Base-by-base conservation (phyloP, 2,888 invertebrate species). In the Drosophila robusta region DNA sequence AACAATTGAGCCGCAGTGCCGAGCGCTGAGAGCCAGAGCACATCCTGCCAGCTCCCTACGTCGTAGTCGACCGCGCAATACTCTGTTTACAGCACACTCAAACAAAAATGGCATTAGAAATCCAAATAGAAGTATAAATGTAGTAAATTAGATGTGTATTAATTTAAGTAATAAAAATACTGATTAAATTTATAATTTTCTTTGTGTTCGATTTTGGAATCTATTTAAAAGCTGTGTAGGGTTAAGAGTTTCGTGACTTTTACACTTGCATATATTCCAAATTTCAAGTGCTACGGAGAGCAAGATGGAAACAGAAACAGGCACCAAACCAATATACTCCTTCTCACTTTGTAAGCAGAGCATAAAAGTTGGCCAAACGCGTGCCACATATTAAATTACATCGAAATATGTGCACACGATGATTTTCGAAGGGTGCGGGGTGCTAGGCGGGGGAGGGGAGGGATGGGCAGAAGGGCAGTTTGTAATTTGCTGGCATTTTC, bases 381-480 rank as follows among this genome's bases (percentile, higher is more conserved):
- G 90, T 90, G 90, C 78, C 88, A 80, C 83, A 90, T 90, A 90
- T 90, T 90, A 90, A 90, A 87, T 90, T 90, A 89, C 90, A 90
- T 75, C 78, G 80, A 87, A 84, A 80, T 83, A 83, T 78, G 83
- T 83, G 80, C 77, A 85, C 73, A 80, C 52, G 78, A 83, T 76
- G 80, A 64, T 70, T 52, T 60, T 49, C 42, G n/a, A 36, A 46
- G 44, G 39, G 41, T 18, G 32, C 34, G 8, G 34, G 9, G 4
- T 12, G 18, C 1, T 2, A 1, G 18, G 2, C 18, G 2, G 2
- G 18, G 18, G 18, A 2, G 18, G 18, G 18, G n/a, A 16, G 14
- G 5, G 54, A 38, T 57, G 47, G 42, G 16, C 26, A 22, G 22
- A 51, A 44, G 65, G 45, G 61, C 78, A 77, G 79, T 70, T 83